Evolutionary conservation across 2,888 invertebrate species (phyloP).

Genomic region (Rhabditoides inermis): DNA sequence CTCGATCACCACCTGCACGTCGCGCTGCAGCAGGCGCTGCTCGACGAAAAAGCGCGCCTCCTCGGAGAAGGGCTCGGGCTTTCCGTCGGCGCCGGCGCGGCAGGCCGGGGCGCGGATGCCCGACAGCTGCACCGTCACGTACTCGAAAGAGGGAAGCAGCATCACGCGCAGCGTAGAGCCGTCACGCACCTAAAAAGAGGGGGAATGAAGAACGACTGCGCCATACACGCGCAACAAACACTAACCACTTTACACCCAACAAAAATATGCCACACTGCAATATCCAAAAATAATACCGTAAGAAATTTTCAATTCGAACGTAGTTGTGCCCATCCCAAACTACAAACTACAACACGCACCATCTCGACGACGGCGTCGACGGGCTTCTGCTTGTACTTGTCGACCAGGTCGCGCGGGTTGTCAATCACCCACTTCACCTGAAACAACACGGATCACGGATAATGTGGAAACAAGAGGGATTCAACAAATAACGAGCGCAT

Average conservation of each 20-base stretch:
- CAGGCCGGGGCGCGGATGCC: slow-evolving; percentile 63
- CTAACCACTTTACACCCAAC: neutral
- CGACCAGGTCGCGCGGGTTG: slow-evolving; percentile 73
- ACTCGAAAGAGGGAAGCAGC: slow-evolving; percentile 78
- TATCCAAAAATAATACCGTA: no score
- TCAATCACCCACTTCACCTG: slow-evolving; percentile 72
- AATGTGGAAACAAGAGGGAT: neutral
- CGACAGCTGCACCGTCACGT: slow-evolving; percentile 86
- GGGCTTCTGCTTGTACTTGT: slow-evolving; percentile 75
- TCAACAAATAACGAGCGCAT: neutral
- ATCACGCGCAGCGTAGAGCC: slow-evolving; percentile 88
- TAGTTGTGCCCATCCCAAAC: no score
- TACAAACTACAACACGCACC: slow-evolving; percentile 60
- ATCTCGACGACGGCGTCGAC: slow-evolving; percentile 84
- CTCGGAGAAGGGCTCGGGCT: slow-evolving; percentile 66
- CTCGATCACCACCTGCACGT: slow-evolving; percentile 77
- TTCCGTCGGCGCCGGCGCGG: slow-evolving; percentile 45
- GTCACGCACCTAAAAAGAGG: slow-evolving; percentile 62
- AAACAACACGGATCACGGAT: neutral
- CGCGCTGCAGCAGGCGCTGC: slow-evolving; percentile 77
- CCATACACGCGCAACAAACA: neutral
- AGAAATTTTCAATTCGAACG: no score
- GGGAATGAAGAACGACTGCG: neutral
- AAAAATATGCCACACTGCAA: no score
- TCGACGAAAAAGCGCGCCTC: slow-evolving; percentile 92